A percentile compares a stretch with the other conserved stretches of the same genome.
Evolutionary conservation across 92 coral and sea anemone genomes (phyloP).

Genomic region (Porites lobata): DNA sequence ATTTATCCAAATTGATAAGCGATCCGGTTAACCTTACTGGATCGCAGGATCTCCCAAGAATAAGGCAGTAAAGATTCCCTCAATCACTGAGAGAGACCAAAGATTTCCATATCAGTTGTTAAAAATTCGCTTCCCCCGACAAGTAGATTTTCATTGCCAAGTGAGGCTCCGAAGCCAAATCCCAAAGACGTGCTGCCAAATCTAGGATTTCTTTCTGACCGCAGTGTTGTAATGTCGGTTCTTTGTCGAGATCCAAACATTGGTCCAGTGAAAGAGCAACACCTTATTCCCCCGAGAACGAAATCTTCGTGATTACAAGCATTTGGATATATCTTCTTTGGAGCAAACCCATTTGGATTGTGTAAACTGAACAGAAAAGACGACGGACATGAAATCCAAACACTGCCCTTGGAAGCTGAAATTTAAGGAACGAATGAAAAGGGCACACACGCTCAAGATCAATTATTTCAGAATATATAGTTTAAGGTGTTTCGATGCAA

Average conservation of each 20-base stretch:
- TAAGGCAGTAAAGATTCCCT: neutral
- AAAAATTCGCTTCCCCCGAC: neutral
- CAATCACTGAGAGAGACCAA: neutral
- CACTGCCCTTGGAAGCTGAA: neutral
- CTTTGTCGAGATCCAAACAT: neutral
- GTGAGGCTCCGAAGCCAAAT: neutral
- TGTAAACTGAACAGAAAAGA: neutral
- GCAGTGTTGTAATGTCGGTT: neutral
- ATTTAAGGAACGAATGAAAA: neutral
- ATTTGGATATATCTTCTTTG: neutral
- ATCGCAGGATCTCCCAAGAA: too few species aligned
- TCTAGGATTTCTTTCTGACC: neutral
- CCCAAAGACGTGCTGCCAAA: neutral
- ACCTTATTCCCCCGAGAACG: neutral
- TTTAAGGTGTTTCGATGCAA: too few species aligned
- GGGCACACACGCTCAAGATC: too few species aligned
- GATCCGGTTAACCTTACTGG: too few species aligned
- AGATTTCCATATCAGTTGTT: neutral
- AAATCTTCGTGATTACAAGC: neutral
- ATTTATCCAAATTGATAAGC: too few species aligned
- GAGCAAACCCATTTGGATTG: neutral
- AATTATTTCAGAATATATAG: too few species aligned
- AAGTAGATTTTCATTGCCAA: neutral
- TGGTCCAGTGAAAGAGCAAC: neutral
- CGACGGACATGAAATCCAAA: neutral